phyloP scores from a whole-genome alignment of 2,888 invertebrate genomes.

The Cabera pusaria region DNA sequence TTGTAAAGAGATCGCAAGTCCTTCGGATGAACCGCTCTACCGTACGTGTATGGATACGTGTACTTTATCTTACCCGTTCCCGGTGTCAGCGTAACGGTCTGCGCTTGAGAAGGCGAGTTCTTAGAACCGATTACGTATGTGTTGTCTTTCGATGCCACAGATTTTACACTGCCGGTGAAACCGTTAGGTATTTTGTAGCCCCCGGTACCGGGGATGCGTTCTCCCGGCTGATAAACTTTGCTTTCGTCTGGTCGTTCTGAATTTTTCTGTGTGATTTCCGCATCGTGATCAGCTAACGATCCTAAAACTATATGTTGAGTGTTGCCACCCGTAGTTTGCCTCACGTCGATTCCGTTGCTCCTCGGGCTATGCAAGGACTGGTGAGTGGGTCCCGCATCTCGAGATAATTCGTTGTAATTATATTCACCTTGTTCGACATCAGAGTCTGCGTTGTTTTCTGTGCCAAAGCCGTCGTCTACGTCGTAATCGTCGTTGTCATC shows the following conservation, averaged over 20 bases:
- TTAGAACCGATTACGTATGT: constrained; percentile 83
- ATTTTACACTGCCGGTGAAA: constrained; percentile 86
- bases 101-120: constrained; percentile 86
- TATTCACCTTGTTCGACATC: constrained; percentile 81
- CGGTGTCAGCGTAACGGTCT: constrained; percentile 83
- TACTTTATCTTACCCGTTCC: constrained; percentile 75
- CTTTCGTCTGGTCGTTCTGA: constrained; percentile 78
- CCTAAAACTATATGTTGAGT: constrained; percentile 86
- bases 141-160: constrained; percentile 84
- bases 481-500: constrained; percentile 74
- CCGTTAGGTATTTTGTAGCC: constrained; percentile 87
- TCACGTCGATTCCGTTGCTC: constrained; percentile 64
- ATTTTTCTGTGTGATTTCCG: constrained; percentile 84
- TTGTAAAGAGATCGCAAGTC: constrained; percentile 63
- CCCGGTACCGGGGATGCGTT: constrained; percentile 86
- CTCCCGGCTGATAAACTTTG: constrained; percentile 85
- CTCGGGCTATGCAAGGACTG: constrained; percentile 58
- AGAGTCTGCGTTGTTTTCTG: constrained; percentile 66
- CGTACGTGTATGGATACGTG: constrained; percentile 49
- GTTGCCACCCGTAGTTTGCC: constrained; percentile 78
- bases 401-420: constrained; percentile 83
- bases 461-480: constrained; percentile 60
- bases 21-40: constrained; percentile 57
- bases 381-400: constrained; percentile 56
- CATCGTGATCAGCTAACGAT: constrained; percentile 82